Conservation (phyloP, 2,888 invertebrate genomes). For the Calliopum simillimum region DNA sequence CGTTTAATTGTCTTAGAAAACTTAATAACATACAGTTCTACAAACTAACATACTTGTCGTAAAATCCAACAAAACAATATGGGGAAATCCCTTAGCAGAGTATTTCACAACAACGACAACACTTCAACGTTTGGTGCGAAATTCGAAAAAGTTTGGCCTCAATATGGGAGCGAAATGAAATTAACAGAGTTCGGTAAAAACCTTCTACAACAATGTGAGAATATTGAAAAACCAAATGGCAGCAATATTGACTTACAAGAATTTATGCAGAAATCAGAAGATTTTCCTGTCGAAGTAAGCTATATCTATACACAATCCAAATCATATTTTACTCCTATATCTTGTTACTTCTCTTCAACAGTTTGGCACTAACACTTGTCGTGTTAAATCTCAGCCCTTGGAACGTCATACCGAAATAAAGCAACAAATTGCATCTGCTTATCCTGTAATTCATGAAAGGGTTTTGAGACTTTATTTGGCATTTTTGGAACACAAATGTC, state of each 20-base stretch:
- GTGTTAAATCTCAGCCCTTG: constrained; percentile 53
- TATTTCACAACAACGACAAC: too few relatives aligned
- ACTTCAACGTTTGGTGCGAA: constrained; percentile 56
- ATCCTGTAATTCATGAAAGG: constrained; percentile 77
- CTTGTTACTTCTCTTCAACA: constrained; percentile 34
- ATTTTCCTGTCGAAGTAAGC: constrained; percentile 56
- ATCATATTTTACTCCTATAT: neutral
- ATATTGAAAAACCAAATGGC: constrained; percentile 44
- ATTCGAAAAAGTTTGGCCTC: constrained; percentile 52
- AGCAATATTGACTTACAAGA: constrained; percentile 37
- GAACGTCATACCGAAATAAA: constrained; percentile 50
- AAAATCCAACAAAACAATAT: too few relatives aligned
- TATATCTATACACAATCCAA: neutral
- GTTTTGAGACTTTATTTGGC: constrained; percentile 72
- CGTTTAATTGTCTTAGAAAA: too few relatives aligned
- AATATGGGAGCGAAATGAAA: constrained; percentile 19
- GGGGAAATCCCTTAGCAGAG: too few relatives aligned
- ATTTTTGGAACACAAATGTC: constrained; percentile 73
- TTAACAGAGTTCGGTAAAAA: constrained; percentile 48
- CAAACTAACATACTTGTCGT: too few relatives aligned
- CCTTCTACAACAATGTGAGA: constrained; percentile 50
- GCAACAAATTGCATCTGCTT: constrained; percentile 69
- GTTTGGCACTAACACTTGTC: constrained; percentile 61
- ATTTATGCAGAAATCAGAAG: constrained; percentile 49
- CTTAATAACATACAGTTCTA: too few relatives aligned